A percentile compares a stretch with the other conserved stretches of the same genome.
Evolutionary conservation across 1,140 invertebrate species (phyloP).

Genomic region (Telenomus remus): DNA sequence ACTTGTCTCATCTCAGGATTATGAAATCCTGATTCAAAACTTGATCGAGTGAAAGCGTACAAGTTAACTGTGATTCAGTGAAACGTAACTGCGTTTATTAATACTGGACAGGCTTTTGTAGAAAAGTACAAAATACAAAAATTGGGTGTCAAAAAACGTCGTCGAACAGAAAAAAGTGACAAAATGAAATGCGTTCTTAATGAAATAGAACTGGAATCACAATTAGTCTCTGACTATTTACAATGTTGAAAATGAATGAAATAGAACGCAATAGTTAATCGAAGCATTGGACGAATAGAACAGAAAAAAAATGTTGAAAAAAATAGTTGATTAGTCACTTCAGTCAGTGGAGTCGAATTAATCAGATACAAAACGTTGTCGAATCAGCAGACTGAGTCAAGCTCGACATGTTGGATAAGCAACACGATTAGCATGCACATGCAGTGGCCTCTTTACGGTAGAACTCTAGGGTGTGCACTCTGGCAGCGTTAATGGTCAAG

Average conservation of each 20-base stretch:
- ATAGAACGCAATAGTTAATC: conserved; percentile 20
- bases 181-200: too few relatives aligned
- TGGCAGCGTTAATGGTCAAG: neutral
- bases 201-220: too few relatives aligned
- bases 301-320: neutral
- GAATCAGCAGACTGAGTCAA: conserved; percentile 12
- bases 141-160: too few relatives aligned
- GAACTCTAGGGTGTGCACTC: conserved; percentile 27
- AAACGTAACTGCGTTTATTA: too few relatives aligned
- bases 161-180: too few relatives aligned
- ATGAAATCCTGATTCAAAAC: too few relatives aligned
- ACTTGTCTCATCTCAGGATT: too few relatives aligned
- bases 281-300: conserved; percentile 7
- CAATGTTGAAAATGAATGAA: neutral
- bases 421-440: conserved; percentile 52
- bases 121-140: too few relatives aligned
- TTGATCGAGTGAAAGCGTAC: too few relatives aligned
- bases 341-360: neutral
- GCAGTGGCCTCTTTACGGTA: conserved; percentile 47
- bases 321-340: conserved; percentile 27
- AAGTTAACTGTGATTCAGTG: too few relatives aligned
- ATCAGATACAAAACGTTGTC: neutral
- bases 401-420: conserved; percentile 15
- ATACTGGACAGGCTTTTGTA: too few relatives aligned
- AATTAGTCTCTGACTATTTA: too few relatives aligned